Base-by-base conservation (phyloP, 2,797 vertebrate genomes). In the Hydrocynus forskahlii region DNA sequence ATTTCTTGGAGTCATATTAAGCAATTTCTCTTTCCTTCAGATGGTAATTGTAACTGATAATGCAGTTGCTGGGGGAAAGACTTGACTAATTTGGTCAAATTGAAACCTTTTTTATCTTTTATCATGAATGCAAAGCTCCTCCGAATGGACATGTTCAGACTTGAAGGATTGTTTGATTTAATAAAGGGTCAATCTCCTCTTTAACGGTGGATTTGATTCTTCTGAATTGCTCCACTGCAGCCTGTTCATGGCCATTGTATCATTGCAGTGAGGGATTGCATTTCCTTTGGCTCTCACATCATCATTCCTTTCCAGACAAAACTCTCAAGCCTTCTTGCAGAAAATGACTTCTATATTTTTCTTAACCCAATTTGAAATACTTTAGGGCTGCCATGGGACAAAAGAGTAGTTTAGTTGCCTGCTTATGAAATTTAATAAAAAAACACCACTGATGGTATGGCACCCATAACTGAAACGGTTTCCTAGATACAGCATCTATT, bases 301-400 rank as follows among this genome's bases (percentile, higher is more conserved):
- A 80, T 73, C 86, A 83, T 92, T 92, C 88, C 85, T 90, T 89
- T 81, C 76, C 79, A 69, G 84, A 88, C 87, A 89, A 93, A 93
- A 88, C 70, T 86, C 88, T 83, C 88, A 89, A 84, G 91, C 90
- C 88, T 90, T 85, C 89, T 89, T 80, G 80, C 70, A 81, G 87
- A 90, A 92, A 92, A 92, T 88, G 88, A 91, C 88, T 92, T 88
- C 90, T 91, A 91, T 94, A 92, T 93, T 92, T 91, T 89, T 88
- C 89, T 91, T 93, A 95, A 95, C 92, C 87, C 89, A 93, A 94
- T 95, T 94, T 90, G 80, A 91, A 92, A 92, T 92, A 92, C 92
- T 94, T 94, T 90, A 93, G 88, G 80, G 85, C 84, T 90, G 87
- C 89, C 89, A 88, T 86, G 91, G 91, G 91, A 93, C 87, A 88